Conservation (phyloP, 2,113 vertebrate species). For the Machaerirhynchus nigripectus region DNA sequence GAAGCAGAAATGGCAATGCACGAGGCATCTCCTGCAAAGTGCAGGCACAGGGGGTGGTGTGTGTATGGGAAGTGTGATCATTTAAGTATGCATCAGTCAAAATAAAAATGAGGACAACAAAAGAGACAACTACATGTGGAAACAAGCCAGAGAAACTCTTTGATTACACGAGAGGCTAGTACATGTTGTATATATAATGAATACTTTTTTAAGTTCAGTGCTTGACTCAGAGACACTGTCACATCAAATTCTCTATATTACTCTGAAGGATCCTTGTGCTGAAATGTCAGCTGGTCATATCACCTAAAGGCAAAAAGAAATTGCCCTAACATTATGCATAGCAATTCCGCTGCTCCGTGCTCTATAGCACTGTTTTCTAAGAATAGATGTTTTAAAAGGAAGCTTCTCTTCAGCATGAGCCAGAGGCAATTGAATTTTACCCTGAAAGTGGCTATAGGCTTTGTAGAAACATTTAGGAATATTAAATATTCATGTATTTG, state of each 20-base stretch:
- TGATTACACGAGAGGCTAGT: neutral
- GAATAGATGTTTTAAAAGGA: slow-evolving; percentile 32
- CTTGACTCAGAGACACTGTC: slow-evolving; percentile 36
- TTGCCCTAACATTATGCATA: slow-evolving; percentile 27
- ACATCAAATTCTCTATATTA: slow-evolving; percentile 33
- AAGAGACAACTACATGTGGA: neutral
- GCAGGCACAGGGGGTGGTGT: neutral
- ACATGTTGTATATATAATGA: neutral
- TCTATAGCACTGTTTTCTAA: slow-evolving; percentile 17
- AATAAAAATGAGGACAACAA: neutral
- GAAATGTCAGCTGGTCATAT: slow-evolving; percentile 53
- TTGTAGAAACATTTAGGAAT: slow-evolving; percentile 36
- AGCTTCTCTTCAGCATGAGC: neutral
- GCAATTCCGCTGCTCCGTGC: neutral
- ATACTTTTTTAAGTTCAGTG: slow-evolving; percentile 4
- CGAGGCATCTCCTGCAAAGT: neutral
- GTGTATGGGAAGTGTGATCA: neutral
- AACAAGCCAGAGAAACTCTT: neutral
- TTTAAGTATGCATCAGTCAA: neutral
- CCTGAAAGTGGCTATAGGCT: slow-evolving; percentile 1
- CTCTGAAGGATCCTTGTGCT: slow-evolving; percentile 42
- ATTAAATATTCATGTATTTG: slow-evolving; percentile 36
- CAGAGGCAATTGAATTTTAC: slow-evolving; percentile 34
- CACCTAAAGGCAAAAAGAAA: slow-evolving; percentile 47
- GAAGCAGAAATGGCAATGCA: neutral